phyloP scores from a whole-genome alignment of 2,797 vertebrate species.

The Coluber constrictor region DNA sequence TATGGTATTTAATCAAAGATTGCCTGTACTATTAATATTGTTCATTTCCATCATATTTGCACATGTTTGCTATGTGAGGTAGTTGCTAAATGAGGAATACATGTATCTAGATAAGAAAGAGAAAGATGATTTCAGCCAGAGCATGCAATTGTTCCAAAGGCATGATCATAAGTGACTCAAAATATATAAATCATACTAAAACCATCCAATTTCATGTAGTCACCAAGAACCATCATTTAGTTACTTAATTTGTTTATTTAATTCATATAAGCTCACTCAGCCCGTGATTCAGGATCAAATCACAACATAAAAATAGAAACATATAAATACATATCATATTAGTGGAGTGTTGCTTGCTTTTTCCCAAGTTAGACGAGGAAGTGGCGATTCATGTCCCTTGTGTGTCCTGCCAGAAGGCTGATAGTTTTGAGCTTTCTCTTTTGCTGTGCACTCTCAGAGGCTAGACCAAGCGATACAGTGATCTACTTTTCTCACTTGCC shows the following conservation, averaged over 20 bases:
- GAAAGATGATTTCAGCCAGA: neutral
- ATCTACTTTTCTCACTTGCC: slow-evolving; percentile 51
- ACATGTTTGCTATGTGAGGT: neutral
- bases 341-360: neutral
- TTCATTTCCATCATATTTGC: neutral
- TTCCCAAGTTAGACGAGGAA: neutral
- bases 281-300: neutral
- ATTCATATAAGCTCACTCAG: neutral
- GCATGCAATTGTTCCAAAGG: neutral
- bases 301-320: neutral
- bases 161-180: neutral
- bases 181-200: neutral
- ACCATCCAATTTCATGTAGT: neutral
- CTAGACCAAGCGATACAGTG: neutral
- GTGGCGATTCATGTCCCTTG: neutral
- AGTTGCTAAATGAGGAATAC: neutral
- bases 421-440: neutral
- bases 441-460: slow-evolving; percentile 17
- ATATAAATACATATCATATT: neutral
- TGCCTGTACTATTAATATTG: neutral
- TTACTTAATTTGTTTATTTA: neutral
- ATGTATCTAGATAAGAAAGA: neutral
- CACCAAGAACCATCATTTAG: neutral
- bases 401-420: slow-evolving; percentile 20
- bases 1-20: neutral